These are phyloP conservation scores for Gadus macrocephalus DNA, from an alignment of 2,113 vertebrate genomes.

Conservation along the genomic window DNA sequence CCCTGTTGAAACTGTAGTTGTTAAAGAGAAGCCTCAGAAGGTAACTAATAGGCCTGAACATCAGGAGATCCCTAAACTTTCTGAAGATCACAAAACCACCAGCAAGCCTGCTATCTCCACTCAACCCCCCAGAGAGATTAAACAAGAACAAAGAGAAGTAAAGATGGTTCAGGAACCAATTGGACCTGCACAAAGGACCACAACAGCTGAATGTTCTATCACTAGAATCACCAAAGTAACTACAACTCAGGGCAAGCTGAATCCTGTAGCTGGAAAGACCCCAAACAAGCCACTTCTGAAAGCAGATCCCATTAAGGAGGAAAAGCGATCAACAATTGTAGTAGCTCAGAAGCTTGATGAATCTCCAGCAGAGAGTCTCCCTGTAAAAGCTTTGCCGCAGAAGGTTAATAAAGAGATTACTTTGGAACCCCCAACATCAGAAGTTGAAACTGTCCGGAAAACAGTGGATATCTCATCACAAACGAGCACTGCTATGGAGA, in stretches of 20 bases:
- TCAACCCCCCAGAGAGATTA: no score
- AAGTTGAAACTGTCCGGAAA: slow-evolving; percentile 17
- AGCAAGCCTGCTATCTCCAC: no score
- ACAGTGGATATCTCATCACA: not conserved
- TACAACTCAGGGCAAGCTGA: slow-evolving; percentile 18
- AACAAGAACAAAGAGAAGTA: not conserved
- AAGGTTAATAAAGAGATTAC: slow-evolving; percentile 19
- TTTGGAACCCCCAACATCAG: slow-evolving; percentile 21
- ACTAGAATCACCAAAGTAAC: slow-evolving; percentile 21
- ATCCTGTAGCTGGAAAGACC: slow-evolving; percentile 2
- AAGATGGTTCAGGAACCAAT: slow-evolving; percentile 17
- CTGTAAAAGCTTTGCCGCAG: not conserved
- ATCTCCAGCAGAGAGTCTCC: slow-evolving; percentile 10
- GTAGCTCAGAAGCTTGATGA: slow-evolving; percentile 25
- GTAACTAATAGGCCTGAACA: not conserved
- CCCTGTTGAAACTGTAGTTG: slow-evolving; percentile 1
- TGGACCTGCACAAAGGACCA: slow-evolving; percentile 20
- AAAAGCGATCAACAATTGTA: slow-evolving; percentile 9
- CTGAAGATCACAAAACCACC: no score
- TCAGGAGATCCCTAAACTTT: slow-evolving; percentile 3
- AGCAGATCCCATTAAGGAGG: slow-evolving; percentile 4
- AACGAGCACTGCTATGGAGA: slow-evolving; percentile 6
- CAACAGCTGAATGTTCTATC: slow-evolving; percentile 3
- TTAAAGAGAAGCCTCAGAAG: not conserved
- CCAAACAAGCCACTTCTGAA: slow-evolving; percentile 11